These are phyloP conservation scores for Eudemis profundana DNA, from an alignment of 2,888 invertebrate genomes.

Conservation along the genomic window DNA sequence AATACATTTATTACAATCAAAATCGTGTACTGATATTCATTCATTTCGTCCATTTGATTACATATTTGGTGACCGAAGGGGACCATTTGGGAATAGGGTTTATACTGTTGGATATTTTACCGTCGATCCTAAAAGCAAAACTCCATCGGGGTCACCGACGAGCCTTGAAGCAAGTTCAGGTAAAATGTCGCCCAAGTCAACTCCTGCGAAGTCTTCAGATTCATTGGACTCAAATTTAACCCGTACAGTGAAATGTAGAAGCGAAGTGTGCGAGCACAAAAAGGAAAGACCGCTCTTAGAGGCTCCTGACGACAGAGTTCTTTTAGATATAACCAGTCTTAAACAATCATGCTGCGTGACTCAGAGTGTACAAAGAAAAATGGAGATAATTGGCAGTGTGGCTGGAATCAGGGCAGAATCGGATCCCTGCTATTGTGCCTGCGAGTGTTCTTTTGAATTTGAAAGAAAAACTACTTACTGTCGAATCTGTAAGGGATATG, in stretches of 20 bases:
- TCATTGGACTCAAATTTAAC: slow-evolving; percentile 51
- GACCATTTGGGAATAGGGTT: slow-evolving; percentile 58
- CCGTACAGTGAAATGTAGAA: slow-evolving; percentile 62
- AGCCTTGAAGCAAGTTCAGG: neutral
- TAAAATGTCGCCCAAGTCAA: neutral
- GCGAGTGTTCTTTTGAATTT: slow-evolving; percentile 74
- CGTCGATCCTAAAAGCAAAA: slow-evolving; percentile 52
- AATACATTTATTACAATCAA: slow-evolving; percentile 53
- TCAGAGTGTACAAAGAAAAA: slow-evolving; percentile 65
- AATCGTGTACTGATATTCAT: slow-evolving; percentile 59
- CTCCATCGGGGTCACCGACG: neutral
- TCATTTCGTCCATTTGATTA: slow-evolving; percentile 63
- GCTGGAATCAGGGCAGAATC: slow-evolving; percentile 63
- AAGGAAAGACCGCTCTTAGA: slow-evolving; percentile 54
- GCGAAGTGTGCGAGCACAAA: slow-evolving; percentile 59
- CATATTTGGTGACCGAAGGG: slow-evolving; percentile 61
- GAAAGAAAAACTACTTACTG: slow-evolving; percentile 74
- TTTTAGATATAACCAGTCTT: slow-evolving; percentile 59
- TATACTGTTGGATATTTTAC: slow-evolving; percentile 74
- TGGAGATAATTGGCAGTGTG: slow-evolving; percentile 62
- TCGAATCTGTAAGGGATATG: slow-evolving; percentile 72
- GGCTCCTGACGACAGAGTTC: slow-evolving; percentile 60
- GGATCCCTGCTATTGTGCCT: slow-evolving; percentile 73
- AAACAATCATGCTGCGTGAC: slow-evolving; percentile 58
- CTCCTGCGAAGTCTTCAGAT: neutral